These are phyloP conservation scores for Chrysopilus asiliformis DNA, from an alignment of 2,888 invertebrate genomes.

Conservation along the genomic window DNA sequence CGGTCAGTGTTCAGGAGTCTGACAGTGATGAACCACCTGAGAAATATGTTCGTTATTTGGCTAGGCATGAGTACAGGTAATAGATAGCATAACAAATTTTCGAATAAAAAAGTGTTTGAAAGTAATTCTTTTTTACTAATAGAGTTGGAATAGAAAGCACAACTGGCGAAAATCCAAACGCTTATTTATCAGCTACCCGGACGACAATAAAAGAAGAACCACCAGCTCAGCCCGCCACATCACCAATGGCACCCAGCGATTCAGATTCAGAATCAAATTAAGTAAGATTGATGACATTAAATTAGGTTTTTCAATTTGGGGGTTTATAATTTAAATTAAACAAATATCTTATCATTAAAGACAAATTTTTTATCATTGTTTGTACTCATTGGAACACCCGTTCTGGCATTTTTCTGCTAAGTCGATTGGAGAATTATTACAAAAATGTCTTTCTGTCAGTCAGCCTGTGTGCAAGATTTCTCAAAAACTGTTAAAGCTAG, in stretches of 20 bases:
- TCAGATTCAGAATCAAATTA: conserved; percentile 45
- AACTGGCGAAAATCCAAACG: conserved; percentile 54
- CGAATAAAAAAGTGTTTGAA: neutral
- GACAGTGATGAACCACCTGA: conserved; percentile 86
- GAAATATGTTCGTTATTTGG: conserved; percentile 93
- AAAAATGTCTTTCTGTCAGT: too few relatives aligned
- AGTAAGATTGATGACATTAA: too few relatives aligned
- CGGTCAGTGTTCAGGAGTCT: conserved; percentile 77
- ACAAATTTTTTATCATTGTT: too few relatives aligned
- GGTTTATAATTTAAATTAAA: too few relatives aligned
- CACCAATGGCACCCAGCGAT: conserved; percentile 38
- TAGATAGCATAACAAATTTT: conserved; percentile 21
- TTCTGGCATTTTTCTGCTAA: too few relatives aligned
- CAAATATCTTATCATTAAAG: too few relatives aligned
- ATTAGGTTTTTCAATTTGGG: too few relatives aligned
- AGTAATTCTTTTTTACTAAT: conserved; percentile 11
- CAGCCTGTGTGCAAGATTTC: too few relatives aligned
- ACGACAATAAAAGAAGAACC: conserved; percentile 30
- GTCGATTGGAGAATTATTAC: too few relatives aligned
- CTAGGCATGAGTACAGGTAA: conserved; percentile 88
- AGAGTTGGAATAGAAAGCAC: conserved; percentile 86
- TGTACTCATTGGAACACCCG: too few relatives aligned
- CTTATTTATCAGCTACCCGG: conserved; percentile 52
- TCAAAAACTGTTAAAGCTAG: too few relatives aligned
- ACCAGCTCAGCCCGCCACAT: conserved; percentile 31